These are phyloP conservation scores for Barypeithes pellucidus DNA, from an alignment of 2,888 invertebrate species.

Conservation along the genomic window DNA sequence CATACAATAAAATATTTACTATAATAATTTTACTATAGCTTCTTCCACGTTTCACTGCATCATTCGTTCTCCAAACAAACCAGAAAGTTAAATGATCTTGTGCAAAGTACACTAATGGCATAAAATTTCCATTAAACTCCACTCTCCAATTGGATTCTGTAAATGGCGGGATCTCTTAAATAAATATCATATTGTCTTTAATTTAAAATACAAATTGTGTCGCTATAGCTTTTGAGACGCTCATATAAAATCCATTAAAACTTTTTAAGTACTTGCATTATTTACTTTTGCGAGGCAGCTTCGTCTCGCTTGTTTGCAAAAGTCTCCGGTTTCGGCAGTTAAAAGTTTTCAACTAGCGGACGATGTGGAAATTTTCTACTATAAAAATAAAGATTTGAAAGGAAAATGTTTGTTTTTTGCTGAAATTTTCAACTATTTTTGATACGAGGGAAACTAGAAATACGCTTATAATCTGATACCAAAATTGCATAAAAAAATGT, in stretches of 20 bases:
- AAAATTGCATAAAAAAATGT: too few relatives aligned
- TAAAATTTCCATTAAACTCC: constrained; percentile 36
- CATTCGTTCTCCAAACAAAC: constrained; percentile 17
- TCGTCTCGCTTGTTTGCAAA: constrained; percentile 20
- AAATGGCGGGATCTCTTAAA: constrained; percentile 37
- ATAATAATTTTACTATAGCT: too few relatives aligned
- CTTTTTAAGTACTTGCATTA: constrained; percentile 35
- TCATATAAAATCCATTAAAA: constrained; percentile 45
- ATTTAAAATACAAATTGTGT: constrained; percentile 41
- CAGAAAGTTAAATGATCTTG: constrained; percentile 20
- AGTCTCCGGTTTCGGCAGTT: constrained; percentile 23
- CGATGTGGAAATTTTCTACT: constrained; percentile 21
- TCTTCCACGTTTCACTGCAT: constrained; percentile 27
- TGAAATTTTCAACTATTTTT: not conserved
- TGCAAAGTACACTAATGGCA: constrained; percentile 28
- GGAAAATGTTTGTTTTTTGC: not conserved
- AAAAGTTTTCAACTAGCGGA: constrained; percentile 8
- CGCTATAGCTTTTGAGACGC: constrained; percentile 36
- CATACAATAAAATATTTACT: too few relatives aligned
- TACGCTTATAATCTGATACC: too few relatives aligned
- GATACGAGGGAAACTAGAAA: too few relatives aligned
- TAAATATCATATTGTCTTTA: constrained; percentile 36
- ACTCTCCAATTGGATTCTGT: constrained; percentile 26
- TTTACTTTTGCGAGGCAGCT: constrained; percentile 31
- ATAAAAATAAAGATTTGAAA: not conserved